A percentile compares a stretch with the other conserved stretches of the same genome.
Evolutionary conservation across 2,888 invertebrate species (phyloP).

Genomic region (Spodoptera exigua): DNA sequence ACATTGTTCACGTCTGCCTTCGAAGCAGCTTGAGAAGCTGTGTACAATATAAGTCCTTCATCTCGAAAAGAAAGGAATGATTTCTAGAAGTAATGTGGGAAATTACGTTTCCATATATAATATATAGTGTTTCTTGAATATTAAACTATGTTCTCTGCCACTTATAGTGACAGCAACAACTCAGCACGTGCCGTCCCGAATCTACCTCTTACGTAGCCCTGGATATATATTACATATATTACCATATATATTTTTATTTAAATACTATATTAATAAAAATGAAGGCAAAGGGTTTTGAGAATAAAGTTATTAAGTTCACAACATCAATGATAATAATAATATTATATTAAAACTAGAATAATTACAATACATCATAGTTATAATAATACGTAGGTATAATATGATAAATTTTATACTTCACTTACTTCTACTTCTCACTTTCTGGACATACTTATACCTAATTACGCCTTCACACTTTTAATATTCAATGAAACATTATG

Average conservation of each 20-base stretch:
- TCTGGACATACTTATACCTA: conserved; percentile 75
- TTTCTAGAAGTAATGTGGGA: no score
- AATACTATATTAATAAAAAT: conserved; percentile 62
- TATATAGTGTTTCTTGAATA: conserved; percentile 16
- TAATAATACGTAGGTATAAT: conserved; percentile 43
- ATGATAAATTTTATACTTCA: conserved; percentile 53
- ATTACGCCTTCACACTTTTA: conserved; percentile 54
- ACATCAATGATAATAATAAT: conserved; percentile 59
- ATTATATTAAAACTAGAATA: conserved; percentile 51
- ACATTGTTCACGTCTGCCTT: no score
- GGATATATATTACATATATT: conserved; percentile 32
- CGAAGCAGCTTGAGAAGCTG: no score
- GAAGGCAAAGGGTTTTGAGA: conserved; percentile 71
- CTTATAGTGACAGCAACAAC: conserved; percentile 12
- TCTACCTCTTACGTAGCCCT: conserved; percentile 11
- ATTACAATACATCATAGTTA: conserved; percentile 40
- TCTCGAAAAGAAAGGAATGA: no score
- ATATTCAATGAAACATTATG: conserved; percentile 37
- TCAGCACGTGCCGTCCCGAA: conserved; percentile 7
- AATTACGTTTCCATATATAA: no score
- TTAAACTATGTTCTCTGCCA: conserved; percentile 5
- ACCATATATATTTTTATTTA: conserved; percentile 38
- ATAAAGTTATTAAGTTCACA: conserved; percentile 66
- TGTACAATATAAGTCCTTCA: no score
- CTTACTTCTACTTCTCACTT: conserved; percentile 73